phyloP scores from a whole-genome alignment of 2,797 vertebrate genomes.

The Pangasius sanitwongsei region DNA sequence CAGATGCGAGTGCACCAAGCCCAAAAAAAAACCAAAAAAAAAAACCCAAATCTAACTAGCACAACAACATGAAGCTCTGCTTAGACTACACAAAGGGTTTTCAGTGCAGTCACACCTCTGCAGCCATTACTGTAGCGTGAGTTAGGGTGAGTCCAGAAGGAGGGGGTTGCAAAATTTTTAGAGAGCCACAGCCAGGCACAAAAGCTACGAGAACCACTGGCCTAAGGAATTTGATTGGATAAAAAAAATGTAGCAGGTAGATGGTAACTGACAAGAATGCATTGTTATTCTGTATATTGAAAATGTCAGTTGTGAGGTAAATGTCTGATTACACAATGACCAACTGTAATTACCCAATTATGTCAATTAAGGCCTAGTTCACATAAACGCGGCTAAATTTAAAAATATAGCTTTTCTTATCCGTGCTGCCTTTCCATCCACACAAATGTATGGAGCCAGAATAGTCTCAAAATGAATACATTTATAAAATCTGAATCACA shows the following conservation, averaged over 20 bases:
- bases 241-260: not conserved
- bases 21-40: not conserved
- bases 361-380: not conserved
- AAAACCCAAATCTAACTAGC: not conserved
- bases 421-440: too few relatives aligned
- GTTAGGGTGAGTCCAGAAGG: not conserved
- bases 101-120: conserved; percentile 2
- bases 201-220: not conserved
- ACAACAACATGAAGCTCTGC: not conserved
- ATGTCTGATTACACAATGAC: too few relatives aligned
- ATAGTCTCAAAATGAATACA: too few relatives aligned
- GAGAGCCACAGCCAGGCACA: not conserved
- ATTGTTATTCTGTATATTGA: not conserved
- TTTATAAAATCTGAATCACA: too few relatives aligned
- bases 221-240: not conserved
- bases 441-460: too few relatives aligned
- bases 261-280: not conserved
- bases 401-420: not conserved
- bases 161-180: conserved; percentile 7
- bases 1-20: not conserved
- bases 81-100: not conserved
- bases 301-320: not conserved
- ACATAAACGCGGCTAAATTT: not conserved
- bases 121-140: not conserved
- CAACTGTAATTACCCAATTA: not conserved